Evolutionary conservation across 2,888 invertebrate genomes (phyloP).

Genomic region (Trissonchulus latispiculum): DNA sequence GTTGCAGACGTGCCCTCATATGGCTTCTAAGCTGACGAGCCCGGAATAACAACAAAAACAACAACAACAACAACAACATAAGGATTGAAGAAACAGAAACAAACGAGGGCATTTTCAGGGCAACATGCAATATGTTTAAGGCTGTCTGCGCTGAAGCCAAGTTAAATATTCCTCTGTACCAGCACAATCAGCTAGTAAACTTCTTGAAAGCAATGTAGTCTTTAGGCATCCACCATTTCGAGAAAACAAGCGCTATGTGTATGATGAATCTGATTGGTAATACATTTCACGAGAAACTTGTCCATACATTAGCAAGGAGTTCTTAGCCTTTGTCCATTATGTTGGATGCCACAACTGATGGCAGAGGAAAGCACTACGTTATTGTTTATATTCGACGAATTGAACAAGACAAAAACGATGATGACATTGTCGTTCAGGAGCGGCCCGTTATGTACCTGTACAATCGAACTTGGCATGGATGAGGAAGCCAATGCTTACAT

Average conservation of each 20-base stretch:
- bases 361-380: not conserved
- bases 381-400: not conserved
- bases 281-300: not conserved
- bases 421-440: not conserved
- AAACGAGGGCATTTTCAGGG: not conserved
- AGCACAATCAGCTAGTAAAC: not conserved
- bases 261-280: not conserved
- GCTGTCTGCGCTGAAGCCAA: slow-evolving; percentile 1
- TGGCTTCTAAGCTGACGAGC: too few relatives aligned
- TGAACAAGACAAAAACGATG: not conserved
- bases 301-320: not conserved
- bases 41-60: too few relatives aligned
- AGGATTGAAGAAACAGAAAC: not conserved
- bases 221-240: not conserved
- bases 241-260: not conserved
- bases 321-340: slow-evolving; percentile 6
- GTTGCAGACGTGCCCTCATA: too few relatives aligned
- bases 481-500: too few relatives aligned
- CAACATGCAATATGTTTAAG: not conserved
- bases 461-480: too few relatives aligned
- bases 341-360: not conserved
- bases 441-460: not conserved
- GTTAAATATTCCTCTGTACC: not conserved
- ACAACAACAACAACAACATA: too few relatives aligned
- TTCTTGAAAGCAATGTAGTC: not conserved